Percentiles rank a stretch among this genome's conserved stretches.
Evolutionary conservation across 2,797 vertebrate species (phyloP).

Genomic region (Pyrocephalus nanus): DNA sequence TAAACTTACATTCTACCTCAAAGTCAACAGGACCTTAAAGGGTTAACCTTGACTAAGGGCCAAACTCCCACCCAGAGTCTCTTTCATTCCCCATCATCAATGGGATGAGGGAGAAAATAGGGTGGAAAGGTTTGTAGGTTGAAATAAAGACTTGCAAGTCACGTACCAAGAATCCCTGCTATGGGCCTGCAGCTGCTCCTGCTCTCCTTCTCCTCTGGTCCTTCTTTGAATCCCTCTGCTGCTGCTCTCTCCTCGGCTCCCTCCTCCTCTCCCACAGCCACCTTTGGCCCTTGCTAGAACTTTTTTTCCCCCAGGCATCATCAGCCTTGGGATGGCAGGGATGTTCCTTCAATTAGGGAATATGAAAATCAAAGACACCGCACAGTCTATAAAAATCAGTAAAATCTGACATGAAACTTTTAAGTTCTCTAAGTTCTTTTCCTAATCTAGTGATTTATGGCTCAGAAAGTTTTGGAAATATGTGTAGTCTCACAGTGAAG

Average conservation of each 20-base stretch:
- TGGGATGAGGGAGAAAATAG: fast-evolving
- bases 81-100: background rate
- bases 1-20: background rate
- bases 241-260: background rate
- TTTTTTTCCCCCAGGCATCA: fast-evolving
- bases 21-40: background rate
- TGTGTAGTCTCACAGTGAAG: background rate
- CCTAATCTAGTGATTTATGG: background rate
- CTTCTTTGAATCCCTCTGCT: fast-evolving
- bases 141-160: background rate
- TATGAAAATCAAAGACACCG: background rate
- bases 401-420: background rate
- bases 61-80: fast-evolving
- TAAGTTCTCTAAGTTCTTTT: background rate
- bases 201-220: background rate
- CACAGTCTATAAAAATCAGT: background rate
- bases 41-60: background rate
- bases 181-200: background rate
- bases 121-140: background rate
- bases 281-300: background rate
- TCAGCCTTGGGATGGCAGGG: background rate
- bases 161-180: background rate
- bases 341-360: background rate
- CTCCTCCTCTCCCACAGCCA: background rate
- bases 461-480: background rate